These are phyloP conservation scores for Oreocharis arfaki DNA, from an alignment of 2,113 vertebrate genomes.

Conservation along the genomic window DNA sequence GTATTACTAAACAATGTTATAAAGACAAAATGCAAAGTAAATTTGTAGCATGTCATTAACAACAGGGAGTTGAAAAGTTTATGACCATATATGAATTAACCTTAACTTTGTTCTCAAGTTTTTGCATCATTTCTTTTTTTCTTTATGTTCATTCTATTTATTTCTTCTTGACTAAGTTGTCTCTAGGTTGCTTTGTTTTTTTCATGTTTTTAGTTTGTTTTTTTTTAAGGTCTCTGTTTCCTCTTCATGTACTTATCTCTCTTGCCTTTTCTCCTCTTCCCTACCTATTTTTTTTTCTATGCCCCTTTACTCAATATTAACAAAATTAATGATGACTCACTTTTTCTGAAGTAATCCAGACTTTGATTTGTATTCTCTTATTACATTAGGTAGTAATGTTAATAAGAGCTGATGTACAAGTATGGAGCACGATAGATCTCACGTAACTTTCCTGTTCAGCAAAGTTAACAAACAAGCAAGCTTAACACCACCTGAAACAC, in stretches of 20 bases:
- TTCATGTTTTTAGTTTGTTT: not conserved
- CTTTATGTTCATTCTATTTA: not conserved
- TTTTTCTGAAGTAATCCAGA: not conserved
- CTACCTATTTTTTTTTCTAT: not conserved
- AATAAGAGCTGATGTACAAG: not conserved
- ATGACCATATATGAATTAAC: not conserved
- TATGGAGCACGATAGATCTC: not conserved
- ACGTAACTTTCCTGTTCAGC: not conserved
- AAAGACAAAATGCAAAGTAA: not conserved
- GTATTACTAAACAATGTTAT: not conserved
- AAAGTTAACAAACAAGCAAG: not conserved
- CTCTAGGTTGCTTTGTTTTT: not conserved
- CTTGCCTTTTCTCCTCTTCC: not conserved
- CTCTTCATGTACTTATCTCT: not conserved
- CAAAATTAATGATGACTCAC: not conserved
- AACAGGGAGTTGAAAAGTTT: not conserved
- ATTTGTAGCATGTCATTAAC: not conserved
- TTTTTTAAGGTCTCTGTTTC: not conserved
- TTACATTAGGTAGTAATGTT: not conserved
- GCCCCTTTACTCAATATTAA: not conserved
- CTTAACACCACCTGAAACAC: not conserved
- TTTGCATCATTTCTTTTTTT: not conserved
- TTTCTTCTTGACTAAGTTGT: not conserved
- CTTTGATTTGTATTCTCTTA: not conserved
- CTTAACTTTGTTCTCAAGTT: not conserved